phyloP scores from a whole-genome alignment of 2,113 vertebrate genomes.

The Ameiurus melas region DNA sequence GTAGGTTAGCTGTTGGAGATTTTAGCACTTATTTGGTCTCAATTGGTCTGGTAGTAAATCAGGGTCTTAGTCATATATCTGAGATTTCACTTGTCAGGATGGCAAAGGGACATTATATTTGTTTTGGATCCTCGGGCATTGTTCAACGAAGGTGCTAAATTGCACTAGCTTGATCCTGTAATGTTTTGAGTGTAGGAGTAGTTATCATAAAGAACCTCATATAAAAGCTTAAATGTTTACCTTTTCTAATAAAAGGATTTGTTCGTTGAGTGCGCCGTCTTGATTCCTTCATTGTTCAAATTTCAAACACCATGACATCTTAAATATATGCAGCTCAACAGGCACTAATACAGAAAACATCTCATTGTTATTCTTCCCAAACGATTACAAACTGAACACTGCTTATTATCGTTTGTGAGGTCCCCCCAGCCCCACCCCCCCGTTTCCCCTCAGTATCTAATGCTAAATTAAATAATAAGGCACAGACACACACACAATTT shows the following conservation, averaged over 20 bases:
- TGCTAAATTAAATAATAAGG: background rate
- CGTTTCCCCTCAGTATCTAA: background rate
- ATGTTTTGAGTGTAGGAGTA: constrained; percentile 8
- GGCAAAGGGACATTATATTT: constrained; percentile 1
- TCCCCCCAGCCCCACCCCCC: too few species aligned
- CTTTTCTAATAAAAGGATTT: constrained; percentile 38
- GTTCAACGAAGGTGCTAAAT: constrained; percentile 5
- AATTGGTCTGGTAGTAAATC: background rate
- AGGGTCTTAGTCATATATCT: background rate
- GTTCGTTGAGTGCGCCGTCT: background rate
- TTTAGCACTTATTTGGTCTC: background rate
- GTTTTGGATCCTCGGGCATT: background rate
- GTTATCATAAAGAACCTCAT: background rate
- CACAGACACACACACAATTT: background rate
- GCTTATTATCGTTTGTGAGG: constrained; percentile 12
- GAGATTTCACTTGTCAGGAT: background rate
- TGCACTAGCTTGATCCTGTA: constrained; percentile 42
- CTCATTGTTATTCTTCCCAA: constrained; percentile 19
- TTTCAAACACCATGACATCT: constrained; percentile 9
- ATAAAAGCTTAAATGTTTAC: constrained; percentile 10
- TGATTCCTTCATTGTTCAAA: constrained; percentile 8
- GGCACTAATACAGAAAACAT: constrained; percentile 5
- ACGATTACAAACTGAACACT: constrained; percentile 28
- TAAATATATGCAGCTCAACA: constrained; percentile 3
- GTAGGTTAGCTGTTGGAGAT: background rate